Conservation (phyloP, 2,797 vertebrate genomes). For the Coendou prehensilis region DNA sequence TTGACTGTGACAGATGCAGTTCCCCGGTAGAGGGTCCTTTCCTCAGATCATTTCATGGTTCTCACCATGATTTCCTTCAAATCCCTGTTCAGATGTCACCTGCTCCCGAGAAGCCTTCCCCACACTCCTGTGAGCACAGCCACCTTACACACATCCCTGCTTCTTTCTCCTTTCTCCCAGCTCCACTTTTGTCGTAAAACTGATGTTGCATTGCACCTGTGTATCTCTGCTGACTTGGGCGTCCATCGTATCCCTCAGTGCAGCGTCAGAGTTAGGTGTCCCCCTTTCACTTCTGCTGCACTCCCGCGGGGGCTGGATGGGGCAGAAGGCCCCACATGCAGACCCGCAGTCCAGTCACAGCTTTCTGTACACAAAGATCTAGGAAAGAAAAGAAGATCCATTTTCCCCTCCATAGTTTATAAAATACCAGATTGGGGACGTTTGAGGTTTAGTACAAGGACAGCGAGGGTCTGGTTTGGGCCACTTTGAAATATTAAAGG, state of each 20-base stretch:
- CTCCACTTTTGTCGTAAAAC: not conserved
- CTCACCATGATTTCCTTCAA: not conserved
- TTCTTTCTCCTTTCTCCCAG: not conserved
- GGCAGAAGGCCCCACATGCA: not conserved
- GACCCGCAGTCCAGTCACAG: not conserved
- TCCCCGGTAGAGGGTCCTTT: not conserved
- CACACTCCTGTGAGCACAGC: not conserved
- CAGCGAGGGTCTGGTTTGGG: not conserved
- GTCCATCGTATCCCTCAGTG: not conserved
- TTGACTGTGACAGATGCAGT: not conserved
- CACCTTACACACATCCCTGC: not conserved
- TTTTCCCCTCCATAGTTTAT: not conserved
- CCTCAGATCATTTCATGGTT: not conserved
- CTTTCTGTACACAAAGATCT: not conserved
- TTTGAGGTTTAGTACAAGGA: not conserved
- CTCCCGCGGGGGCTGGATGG: not conserved
- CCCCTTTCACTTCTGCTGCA: not conserved
- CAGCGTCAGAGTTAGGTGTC: not conserved
- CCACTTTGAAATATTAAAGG: conserved; percentile 58
- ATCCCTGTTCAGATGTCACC: not conserved
- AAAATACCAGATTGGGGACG: not conserved
- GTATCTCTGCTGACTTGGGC: not conserved
- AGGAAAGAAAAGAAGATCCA: not conserved
- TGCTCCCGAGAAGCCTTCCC: not conserved
- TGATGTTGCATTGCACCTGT: not conserved